Percentiles rank a stretch among this genome's conserved stretches.
Evolutionary conservation across 1,140 invertebrate genomes (phyloP).

Genomic region (Scylla paramamosain): DNA sequence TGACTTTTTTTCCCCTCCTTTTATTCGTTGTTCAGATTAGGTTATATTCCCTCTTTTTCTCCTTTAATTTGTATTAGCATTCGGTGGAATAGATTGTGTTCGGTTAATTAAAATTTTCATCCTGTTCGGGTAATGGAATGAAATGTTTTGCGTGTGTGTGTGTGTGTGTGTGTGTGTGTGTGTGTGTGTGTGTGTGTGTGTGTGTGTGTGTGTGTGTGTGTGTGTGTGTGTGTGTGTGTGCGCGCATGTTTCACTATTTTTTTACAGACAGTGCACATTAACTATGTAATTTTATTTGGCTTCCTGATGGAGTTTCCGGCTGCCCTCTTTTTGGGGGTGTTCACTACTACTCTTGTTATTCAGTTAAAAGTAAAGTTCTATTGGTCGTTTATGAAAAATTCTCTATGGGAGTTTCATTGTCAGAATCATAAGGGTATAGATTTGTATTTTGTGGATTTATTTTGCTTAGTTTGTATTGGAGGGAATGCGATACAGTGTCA

Average conservation of each 20-base stretch:
- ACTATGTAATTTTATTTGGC: no score
- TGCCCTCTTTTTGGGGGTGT: no score
- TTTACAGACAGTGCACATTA: no score
- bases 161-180: background rate
- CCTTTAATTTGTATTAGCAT: background rate
- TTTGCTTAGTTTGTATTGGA: no score
- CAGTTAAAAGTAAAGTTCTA: no score
- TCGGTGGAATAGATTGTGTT: background rate
- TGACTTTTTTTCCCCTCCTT: background rate
- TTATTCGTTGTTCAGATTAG: background rate
- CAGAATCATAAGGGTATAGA: no score
- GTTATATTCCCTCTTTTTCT: background rate
- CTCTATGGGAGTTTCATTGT: no score
- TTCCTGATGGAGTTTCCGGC: no score
- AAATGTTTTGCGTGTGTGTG: background rate
- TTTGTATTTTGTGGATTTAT: no score
- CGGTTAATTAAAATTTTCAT: constrained; percentile 6
- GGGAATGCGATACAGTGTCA: no score
- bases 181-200: background rate
- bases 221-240: constrained; percentile 20
- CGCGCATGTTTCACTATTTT: background rate
- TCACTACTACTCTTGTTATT: no score
- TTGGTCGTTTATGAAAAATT: no score
- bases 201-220: constrained; percentile 20
- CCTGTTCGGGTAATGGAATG: constrained; percentile 1